Percentiles rank a stretch among this genome's conserved stretches.
These are phyloP conservation scores for Pseudochirops corinnae DNA, from an alignment of 2,797 vertebrate genomes.

Conservation along the genomic window DNA sequence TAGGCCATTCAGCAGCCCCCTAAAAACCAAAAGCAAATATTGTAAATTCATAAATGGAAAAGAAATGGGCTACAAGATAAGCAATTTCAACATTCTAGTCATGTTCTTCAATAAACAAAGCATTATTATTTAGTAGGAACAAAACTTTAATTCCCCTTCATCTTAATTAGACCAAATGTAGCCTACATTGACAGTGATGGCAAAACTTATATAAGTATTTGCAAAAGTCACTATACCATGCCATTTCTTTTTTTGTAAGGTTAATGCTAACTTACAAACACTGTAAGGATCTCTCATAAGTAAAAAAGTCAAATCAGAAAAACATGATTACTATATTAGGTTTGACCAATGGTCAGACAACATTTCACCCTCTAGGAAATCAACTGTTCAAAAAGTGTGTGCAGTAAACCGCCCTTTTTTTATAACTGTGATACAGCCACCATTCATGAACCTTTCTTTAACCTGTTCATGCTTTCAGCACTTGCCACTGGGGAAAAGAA, in stretches of 20 bases:
- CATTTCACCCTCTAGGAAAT: background rate
- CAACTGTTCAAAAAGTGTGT: background rate
- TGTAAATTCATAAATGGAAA: conserved; percentile 47
- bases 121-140: background rate
- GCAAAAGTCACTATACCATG: conserved; percentile 46
- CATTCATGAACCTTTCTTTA: background rate
- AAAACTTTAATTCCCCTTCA: background rate
- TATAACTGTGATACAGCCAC: background rate
- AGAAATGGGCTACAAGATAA: conserved; percentile 36
- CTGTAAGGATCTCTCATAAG: conserved; percentile 44
- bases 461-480: background rate
- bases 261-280: conserved; percentile 45
- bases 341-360: background rate
- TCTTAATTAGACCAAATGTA: conserved; percentile 34
- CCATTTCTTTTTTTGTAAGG: background rate
- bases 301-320: conserved; percentile 39
- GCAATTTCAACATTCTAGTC: conserved; percentile 3
- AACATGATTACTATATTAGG: conserved; percentile 43
- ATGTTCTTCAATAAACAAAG: conserved; percentile 30
- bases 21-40: conserved; percentile 76
- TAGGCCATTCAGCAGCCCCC: conserved; percentile 94
- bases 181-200: conserved; percentile 18
- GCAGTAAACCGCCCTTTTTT: background rate
- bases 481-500: background rate
- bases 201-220: conserved; percentile 39